These are phyloP conservation scores for Lepus europaeus DNA, from an alignment of 2,113 vertebrate species.

Conservation along the genomic window DNA sequence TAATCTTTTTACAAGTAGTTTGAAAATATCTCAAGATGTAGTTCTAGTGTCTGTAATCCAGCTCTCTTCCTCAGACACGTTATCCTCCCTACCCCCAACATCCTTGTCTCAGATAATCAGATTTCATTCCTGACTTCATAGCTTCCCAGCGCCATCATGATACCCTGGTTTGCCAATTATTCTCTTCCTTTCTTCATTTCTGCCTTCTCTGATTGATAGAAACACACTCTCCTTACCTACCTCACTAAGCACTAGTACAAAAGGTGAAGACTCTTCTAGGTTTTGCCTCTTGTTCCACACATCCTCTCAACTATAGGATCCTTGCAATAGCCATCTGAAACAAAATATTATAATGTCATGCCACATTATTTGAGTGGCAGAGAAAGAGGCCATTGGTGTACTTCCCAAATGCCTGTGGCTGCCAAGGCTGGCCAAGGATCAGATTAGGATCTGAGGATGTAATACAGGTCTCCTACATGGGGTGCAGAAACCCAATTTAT, in stretches of 20 bases:
- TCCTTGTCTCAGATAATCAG: not conserved
- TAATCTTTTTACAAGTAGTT: not conserved
- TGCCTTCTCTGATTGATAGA: not conserved
- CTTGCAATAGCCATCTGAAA: not conserved
- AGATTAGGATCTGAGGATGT: too few relatives aligned
- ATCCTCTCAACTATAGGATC: not conserved
- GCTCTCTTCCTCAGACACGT: not conserved
- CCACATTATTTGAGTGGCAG: not conserved
- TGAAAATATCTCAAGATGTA: not conserved
- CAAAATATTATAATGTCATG: not conserved
- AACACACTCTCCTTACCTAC: not conserved
- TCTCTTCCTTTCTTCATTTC: not conserved
- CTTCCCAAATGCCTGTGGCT: too few relatives aligned
- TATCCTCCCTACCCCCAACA: not conserved
- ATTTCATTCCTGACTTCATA: not conserved
- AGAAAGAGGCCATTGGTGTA: too few relatives aligned
- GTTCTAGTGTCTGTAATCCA: not conserved
- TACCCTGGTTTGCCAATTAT: fast-evolving
- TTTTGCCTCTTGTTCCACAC: not conserved
- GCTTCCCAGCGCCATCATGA: not conserved
- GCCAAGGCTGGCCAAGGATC: too few relatives aligned
- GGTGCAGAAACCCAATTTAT: too few relatives aligned
- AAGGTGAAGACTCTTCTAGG: not conserved
- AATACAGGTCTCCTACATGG: too few relatives aligned
- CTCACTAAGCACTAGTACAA: not conserved